These are phyloP conservation scores for Cinclus cinclus DNA, from an alignment of 2,113 vertebrate genomes.

Conservation along the genomic window DNA sequence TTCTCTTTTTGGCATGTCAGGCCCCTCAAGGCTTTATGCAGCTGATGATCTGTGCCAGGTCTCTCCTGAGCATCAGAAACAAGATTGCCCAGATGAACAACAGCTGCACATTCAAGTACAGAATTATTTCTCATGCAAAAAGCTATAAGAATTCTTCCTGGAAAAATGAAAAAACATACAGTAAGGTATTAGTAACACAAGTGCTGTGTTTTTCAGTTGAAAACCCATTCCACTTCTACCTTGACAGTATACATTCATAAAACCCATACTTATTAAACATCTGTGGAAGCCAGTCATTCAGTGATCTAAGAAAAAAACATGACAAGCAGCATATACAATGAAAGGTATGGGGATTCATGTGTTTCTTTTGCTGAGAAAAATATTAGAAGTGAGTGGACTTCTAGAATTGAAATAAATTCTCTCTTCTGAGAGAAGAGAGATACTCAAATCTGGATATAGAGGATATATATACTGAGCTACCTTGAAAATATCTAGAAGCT, in stretches of 20 bases:
- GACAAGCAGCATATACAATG: background rate
- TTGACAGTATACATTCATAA: background rate
- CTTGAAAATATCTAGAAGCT: background rate
- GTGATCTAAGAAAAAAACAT: background rate
- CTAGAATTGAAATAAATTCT: background rate
- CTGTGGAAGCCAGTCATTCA: background rate
- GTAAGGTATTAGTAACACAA: background rate
- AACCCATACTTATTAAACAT: background rate
- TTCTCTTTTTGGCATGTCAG: background rate
- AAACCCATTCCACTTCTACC: background rate
- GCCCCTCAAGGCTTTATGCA: background rate
- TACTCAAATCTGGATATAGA: background rate
- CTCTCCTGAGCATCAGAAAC: background rate
- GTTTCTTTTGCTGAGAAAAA: background rate
- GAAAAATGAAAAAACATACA: background rate
- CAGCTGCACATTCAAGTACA: background rate
- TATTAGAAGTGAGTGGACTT: background rate
- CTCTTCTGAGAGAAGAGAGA: background rate
- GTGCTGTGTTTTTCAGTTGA: background rate
- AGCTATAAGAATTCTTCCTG: background rate
- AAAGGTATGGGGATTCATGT: background rate
- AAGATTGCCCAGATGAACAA: background rate
- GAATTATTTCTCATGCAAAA: background rate
- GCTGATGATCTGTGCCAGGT: background rate
- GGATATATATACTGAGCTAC: background rate